phyloP scores from a whole-genome alignment of 2,888 invertebrate genomes.

The Anoncus sp. region DNA sequence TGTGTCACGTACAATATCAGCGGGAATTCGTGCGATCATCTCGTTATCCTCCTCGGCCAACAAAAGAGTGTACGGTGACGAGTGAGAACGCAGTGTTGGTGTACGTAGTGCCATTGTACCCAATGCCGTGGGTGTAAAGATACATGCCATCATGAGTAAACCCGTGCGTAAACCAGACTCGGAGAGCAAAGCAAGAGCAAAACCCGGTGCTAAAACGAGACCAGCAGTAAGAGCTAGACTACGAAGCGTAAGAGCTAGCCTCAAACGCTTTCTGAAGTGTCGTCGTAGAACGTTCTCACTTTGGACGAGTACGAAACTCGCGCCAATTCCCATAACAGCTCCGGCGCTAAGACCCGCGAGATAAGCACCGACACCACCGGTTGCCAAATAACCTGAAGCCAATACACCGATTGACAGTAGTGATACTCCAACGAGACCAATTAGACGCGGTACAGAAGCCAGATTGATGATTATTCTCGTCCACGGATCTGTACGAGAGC shows the following conservation, averaged over 20 bases:
- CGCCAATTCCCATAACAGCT: slow-evolving; percentile 79
- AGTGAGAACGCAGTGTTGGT: slow-evolving; percentile 53
- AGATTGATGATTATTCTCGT: slow-evolving; percentile 84
- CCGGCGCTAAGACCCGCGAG: slow-evolving; percentile 78
- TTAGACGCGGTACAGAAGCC: slow-evolving; percentile 74
- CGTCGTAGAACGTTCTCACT: slow-evolving; percentile 73
- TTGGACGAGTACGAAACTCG: slow-evolving; percentile 74
- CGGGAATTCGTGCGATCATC: slow-evolving; percentile 55
- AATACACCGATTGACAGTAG: slow-evolving; percentile 74
- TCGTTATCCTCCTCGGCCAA: slow-evolving; percentile 74
- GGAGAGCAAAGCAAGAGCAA: slow-evolving; percentile 69
- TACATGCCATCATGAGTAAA: slow-evolving; percentile 72
- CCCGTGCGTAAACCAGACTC: slow-evolving; percentile 69
- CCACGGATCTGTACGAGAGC: slow-evolving; percentile 85
- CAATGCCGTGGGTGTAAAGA: slow-evolving; percentile 73
- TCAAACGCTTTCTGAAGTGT: slow-evolving; percentile 73
- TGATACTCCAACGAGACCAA: slow-evolving; percentile 76
- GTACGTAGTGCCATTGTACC: slow-evolving; percentile 71
- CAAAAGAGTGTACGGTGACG: slow-evolving; percentile 72
- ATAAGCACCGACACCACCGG: slow-evolving; percentile 78
- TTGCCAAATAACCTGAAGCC: slow-evolving; percentile 79
- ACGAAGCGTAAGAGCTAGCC: slow-evolving; percentile 70
- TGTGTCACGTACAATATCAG: slow-evolving; percentile 46
- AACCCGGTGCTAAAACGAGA: slow-evolving; percentile 71
- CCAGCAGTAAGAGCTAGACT: slow-evolving; percentile 74